Conservation (phyloP, 2,888 invertebrate species). For the Calameuta filiformis region DNA sequence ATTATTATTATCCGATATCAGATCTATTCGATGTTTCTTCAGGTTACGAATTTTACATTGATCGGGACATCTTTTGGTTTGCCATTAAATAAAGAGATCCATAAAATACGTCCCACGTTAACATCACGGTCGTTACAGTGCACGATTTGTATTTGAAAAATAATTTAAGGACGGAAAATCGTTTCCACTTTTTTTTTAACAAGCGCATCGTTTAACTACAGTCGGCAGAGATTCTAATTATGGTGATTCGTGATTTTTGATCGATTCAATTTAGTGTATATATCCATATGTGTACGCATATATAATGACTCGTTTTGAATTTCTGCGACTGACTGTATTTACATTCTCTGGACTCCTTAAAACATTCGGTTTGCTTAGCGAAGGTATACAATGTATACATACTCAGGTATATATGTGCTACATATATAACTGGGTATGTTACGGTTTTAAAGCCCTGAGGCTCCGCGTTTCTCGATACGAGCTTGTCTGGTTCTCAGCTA, state of each 20-base stretch:
- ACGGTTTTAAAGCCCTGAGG: not conserved
- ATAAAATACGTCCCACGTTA: not conserved
- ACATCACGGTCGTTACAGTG: not conserved
- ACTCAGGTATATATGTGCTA: not conserved
- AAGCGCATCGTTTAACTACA: not conserved
- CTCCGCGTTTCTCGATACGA: not conserved
- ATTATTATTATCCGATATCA: too few relatives aligned
- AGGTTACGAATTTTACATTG: too few relatives aligned
- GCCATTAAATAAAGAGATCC: not conserved
- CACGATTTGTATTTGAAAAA: too few relatives aligned
- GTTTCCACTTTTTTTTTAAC: too few relatives aligned
- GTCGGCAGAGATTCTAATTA: not conserved
- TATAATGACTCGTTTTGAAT: not conserved
- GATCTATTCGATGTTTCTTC: too few relatives aligned
- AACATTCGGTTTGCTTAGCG: not conserved
- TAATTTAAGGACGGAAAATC: too few relatives aligned
- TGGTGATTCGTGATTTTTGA: not conserved
- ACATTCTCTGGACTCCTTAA: not conserved
- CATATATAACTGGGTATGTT: not conserved
- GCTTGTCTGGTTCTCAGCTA: slow-evolving; percentile 3
- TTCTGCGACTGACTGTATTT: not conserved
- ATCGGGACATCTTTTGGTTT: not conserved
- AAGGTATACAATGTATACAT: not conserved
- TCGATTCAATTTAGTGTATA: not conserved
- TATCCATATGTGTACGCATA: not conserved